These are phyloP conservation scores for Sciaenops ocellatus DNA, from an alignment of 2,797 vertebrate genomes.

Conservation along the genomic window DNA sequence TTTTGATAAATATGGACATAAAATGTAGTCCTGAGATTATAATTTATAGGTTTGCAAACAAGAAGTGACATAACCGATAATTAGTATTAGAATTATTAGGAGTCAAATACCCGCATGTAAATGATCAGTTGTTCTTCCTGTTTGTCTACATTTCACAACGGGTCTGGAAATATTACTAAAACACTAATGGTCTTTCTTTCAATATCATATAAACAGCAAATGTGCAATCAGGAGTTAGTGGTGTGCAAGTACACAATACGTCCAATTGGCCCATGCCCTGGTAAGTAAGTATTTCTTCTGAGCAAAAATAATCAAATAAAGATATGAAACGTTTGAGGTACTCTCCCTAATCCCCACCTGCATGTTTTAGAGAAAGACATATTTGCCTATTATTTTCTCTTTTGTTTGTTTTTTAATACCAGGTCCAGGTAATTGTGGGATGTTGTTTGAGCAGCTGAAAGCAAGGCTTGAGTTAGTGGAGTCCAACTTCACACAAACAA, in stretches of 20 bases:
- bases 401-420: accelerated
- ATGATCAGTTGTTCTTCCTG: neutral
- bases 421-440: conserved; percentile 33
- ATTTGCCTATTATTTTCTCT: neutral
- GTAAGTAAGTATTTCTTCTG: conserved; percentile 43
- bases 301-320: neutral
- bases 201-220: conserved; percentile 58
- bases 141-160: conserved; percentile 13
- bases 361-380: neutral
- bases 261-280: accelerated
- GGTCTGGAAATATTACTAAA: neutral
- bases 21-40: conserved; percentile 1
- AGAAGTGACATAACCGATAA: neutral
- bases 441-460: conserved; percentile 45
- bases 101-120: neutral
- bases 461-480: conserved; percentile 58
- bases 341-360: neutral
- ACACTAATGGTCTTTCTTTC: conserved; percentile 4
- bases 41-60: neutral
- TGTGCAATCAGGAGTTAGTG: accelerated
- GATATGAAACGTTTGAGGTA: neutral
- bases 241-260: accelerated
- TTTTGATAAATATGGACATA: neutral
- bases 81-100: neutral
- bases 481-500: conserved; percentile 80